A percentile compares a stretch with the other conserved stretches of the same genome.
Conservation (phyloP, 2,888 invertebrate species). For the Desoria tigrina region DNA sequence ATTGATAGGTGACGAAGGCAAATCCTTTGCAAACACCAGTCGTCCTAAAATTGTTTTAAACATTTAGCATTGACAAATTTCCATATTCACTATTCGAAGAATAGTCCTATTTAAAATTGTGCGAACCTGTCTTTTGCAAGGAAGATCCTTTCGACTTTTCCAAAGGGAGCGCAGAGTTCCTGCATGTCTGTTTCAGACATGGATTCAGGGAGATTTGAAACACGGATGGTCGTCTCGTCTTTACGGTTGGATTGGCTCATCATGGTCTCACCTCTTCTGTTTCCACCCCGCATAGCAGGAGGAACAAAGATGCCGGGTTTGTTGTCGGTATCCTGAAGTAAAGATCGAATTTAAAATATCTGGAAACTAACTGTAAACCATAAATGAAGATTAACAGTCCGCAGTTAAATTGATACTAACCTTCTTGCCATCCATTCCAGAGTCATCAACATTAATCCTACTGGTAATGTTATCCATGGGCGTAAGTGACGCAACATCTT, state of each 20-base stretch:
- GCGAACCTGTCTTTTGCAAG: conserved; percentile 78
- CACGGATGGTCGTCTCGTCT: conserved; percentile 90
- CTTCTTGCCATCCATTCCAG: conserved; percentile 10
- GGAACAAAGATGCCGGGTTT: conserved; percentile 67
- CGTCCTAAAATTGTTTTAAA: conserved; percentile 60
- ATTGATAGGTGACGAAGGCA: conserved; percentile 96
- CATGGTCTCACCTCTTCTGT: conserved; percentile 71
- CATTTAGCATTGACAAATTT: too few relatives aligned
- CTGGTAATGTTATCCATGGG: conserved; percentile 7
- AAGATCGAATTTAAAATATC: too few relatives aligned
- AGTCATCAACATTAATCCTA: conserved; percentile 1
- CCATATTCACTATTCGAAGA: too few relatives aligned
- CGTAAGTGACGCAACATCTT: conserved; percentile 70
- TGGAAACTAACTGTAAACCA: too few relatives aligned
- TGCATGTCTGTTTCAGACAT: conserved; percentile 90
- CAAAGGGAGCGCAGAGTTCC: conserved; percentile 91
- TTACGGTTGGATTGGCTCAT: conserved; percentile 61
- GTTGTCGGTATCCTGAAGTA: conserved; percentile 51
- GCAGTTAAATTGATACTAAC: too few relatives aligned
- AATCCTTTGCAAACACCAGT: conserved; percentile 92
- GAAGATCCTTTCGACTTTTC: conserved; percentile 88
- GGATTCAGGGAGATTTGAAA: conserved; percentile 95
- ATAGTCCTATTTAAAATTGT: background rate
- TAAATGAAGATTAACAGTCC: too few relatives aligned
- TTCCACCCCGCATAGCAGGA: conserved; percentile 73